Evolutionary conservation across 2,113 vertebrate species (phyloP), one percentile per base, ranked within the genome.

Genomic region (Cyprinodon brontotheroides): DNA sequence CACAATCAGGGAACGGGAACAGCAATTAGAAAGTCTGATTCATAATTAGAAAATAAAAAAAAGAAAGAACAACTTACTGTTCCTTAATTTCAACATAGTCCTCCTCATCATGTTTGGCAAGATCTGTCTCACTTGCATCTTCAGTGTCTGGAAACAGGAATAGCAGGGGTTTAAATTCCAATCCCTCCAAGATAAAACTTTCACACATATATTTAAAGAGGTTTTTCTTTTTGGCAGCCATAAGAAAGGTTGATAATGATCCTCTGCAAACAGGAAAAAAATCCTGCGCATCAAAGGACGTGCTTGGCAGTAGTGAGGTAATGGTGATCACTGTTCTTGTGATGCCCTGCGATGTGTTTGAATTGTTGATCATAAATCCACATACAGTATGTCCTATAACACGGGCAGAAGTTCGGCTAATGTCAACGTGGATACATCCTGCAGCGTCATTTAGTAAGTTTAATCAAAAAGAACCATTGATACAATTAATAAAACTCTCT

Each of bases 21-120:
- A 1, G 8, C 3, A 10, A n/a, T 50, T n/a, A 43, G 14, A 17
- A 14, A 15, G 53, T 47, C 40, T 41, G 37, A 75, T 61, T 13
- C 4, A 3, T 1, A 11, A 14, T 11, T 68, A 11, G 61, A 14
- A 53, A 40, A 40, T 41, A 74, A 15, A 20, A n/a, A n/a, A 12
- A 59, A 15, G 12, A n/a, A n/a, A 12, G 40, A 13, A 69, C 4
- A 82, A 96, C 97, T 96, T 87, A 99, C 98, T 99, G 97, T 72
- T 99, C 97, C 92, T 99, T 99, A 92, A 98, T 98, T 91, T 99
- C 98, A 59, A 99, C 96, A 70, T 97, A 99, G 84, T 99, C 97
- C 66, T 98, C 96, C 61, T 98, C 97, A 37, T 99, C 96, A 0
- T 99, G 97, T 80, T 99, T 99, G 65, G 97, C 98, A 79, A 98